phyloP scores from a whole-genome alignment of 2,113 vertebrate genomes.

The Bucco capensis region DNA sequence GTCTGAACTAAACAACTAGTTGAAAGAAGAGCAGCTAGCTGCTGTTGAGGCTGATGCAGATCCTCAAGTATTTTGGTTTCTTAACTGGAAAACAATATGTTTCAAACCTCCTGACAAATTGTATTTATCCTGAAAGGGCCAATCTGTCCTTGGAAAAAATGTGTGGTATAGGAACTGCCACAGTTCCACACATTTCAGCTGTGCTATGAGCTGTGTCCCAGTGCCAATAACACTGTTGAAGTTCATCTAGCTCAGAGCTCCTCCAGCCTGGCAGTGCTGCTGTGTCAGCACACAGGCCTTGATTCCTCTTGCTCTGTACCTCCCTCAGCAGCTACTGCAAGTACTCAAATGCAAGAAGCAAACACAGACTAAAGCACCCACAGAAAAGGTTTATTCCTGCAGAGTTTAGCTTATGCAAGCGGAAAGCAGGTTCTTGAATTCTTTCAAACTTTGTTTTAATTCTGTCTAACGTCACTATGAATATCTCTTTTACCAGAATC shows the following conservation, averaged over 20 bases:
- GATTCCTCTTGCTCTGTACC: accelerated
- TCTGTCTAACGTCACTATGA: neutral
- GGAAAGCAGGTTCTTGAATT: neutral
- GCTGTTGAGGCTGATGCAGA: neutral
- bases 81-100: neutral
- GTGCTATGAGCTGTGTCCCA: neutral
- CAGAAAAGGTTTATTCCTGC: neutral
- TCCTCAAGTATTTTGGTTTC: neutral
- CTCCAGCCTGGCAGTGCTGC: neutral
- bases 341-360: neutral
- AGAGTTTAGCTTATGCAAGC: neutral
- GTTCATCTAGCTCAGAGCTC: neutral
- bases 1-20: neutral
- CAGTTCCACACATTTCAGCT: neutral
- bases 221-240: accelerated
- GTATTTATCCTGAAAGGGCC: neutral
- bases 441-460: neutral
- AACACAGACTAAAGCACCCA: neutral
- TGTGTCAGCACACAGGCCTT: accelerated
- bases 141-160: neutral
- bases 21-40: neutral
- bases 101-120: neutral
- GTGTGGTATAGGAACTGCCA: accelerated
- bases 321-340: neutral
- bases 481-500: neutral